Evolutionary conservation across 2,888 invertebrate genomes (phyloP).

Genomic region (Tridacna gigas): DNA sequence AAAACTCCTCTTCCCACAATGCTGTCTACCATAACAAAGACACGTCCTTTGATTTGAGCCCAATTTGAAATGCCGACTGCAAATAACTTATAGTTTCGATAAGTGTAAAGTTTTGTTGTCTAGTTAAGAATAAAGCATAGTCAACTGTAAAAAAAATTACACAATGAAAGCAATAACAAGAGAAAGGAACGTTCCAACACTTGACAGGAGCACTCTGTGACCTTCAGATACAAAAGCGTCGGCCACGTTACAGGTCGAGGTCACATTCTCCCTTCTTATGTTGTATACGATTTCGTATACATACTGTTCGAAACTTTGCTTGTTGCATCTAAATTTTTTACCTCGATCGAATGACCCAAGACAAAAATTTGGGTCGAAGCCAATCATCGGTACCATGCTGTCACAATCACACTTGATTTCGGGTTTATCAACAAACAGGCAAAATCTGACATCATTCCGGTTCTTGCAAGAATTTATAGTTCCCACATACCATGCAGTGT

Average conservation of each 20-base stretch:
- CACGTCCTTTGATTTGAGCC: background rate
- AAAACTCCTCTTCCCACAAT: too few relatives aligned
- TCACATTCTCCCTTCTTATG: conserved; percentile 19
- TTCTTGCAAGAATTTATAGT: conserved; percentile 50
- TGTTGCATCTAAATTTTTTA: conserved; percentile 29
- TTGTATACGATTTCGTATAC: conserved; percentile 24
- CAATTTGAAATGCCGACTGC: background rate
- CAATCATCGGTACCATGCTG: conserved; percentile 40
- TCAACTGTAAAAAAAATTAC: background rate
- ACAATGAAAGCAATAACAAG: background rate
- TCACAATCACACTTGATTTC: conserved; percentile 48
- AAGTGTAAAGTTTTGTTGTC: background rate
- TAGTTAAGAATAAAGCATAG: background rate
- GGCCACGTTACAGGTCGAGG: conserved; percentile 17
- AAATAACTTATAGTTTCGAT: background rate
- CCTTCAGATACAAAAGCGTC: background rate
- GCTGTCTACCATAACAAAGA: too few relatives aligned
- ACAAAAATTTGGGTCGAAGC: conserved; percentile 34
- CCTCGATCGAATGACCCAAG: conserved; percentile 28
- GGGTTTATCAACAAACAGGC: conserved; percentile 47
- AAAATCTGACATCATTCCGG: conserved; percentile 49
- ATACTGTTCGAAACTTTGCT: conserved; percentile 10
- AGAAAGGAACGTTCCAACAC: background rate
- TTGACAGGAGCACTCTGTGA: background rate
- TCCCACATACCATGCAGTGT: conserved; percentile 35